Conservation (phyloP, 1,140 invertebrate species). For the Stegodyphus mimosarum region DNA sequence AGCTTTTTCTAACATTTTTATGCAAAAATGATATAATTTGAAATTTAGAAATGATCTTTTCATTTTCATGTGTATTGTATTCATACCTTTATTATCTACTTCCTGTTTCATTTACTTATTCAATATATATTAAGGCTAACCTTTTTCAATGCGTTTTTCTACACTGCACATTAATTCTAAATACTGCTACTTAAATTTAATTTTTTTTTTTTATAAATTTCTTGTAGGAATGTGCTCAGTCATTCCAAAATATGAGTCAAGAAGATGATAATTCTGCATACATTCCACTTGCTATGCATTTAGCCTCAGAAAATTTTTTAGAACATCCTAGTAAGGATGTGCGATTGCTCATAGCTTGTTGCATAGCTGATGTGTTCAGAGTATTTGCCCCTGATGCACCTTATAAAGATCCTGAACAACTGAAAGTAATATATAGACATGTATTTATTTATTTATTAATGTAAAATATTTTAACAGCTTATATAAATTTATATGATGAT, state of each 20-base stretch:
- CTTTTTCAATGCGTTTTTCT: no score
- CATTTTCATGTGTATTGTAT: no score
- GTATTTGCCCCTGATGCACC: constrained; percentile 99
- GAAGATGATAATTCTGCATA: constrained; percentile 95
- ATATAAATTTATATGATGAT: no score
- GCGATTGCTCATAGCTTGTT: constrained; percentile 93
- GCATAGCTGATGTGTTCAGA: constrained; percentile 94
- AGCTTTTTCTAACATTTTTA: no score
- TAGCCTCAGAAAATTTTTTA: constrained; percentile 90
- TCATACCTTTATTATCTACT: no score
- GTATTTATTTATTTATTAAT: no score
- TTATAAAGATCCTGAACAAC: constrained; percentile 93
- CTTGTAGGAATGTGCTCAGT: constrained; percentile 67
- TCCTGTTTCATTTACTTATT: no score
- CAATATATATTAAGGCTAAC: no score
- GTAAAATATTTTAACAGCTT: no score
- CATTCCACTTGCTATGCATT: constrained; percentile 90
- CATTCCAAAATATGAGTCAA: constrained; percentile 95
- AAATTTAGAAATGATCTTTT: no score
- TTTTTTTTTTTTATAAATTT: not conserved
- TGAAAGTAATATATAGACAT: constrained; percentile 73
- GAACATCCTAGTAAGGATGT: constrained; percentile 92
- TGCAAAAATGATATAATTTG: no score
- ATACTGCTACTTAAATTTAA: not conserved
- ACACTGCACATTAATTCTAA: no score